phyloP scores from a whole-genome alignment of 2,113 vertebrate genomes.

The Ameiurus melas region DNA sequence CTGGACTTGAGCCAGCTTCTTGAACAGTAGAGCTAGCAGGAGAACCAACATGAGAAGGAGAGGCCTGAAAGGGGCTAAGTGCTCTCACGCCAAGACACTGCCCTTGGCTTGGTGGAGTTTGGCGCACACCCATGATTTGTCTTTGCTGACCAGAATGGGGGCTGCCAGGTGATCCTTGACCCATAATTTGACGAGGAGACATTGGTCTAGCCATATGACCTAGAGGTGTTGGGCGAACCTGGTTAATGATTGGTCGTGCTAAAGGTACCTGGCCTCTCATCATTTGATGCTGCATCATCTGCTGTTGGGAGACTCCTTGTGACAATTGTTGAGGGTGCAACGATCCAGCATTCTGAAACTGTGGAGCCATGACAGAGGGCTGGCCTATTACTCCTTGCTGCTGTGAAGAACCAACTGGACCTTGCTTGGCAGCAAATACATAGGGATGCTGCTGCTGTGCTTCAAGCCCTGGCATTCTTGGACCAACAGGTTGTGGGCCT shows the following conservation, averaged over 20 bases:
- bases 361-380: slow-evolving; percentile 63
- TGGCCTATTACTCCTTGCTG: slow-evolving; percentile 67
- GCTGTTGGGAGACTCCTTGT: slow-evolving; percentile 57
- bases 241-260: slow-evolving; percentile 64
- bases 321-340: slow-evolving; percentile 61
- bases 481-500: slow-evolving; percentile 54
- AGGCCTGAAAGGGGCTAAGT: slow-evolving; percentile 69
- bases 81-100: slow-evolving; percentile 58
- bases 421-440: slow-evolving; percentile 65
- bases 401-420: slow-evolving; percentile 60
- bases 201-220: slow-evolving; percentile 65
- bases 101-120: slow-evolving; percentile 59
- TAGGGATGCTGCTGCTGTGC: slow-evolving; percentile 63
- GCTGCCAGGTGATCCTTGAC: slow-evolving; percentile 66
- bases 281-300: slow-evolving; percentile 64
- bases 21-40: slow-evolving; percentile 65
- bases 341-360: slow-evolving; percentile 67
- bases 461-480: slow-evolving; percentile 51
- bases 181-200: slow-evolving; percentile 69
- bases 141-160: slow-evolving; percentile 63
- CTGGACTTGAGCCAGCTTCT: slow-evolving; percentile 68
- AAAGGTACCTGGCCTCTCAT: slow-evolving; percentile 68
- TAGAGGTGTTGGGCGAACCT: slow-evolving; percentile 52
- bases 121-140: slow-evolving; percentile 66
- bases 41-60: slow-evolving; percentile 72